Conservation (phyloP, 2,888 invertebrate genomes). For the Tupiocoris notatus region DNA sequence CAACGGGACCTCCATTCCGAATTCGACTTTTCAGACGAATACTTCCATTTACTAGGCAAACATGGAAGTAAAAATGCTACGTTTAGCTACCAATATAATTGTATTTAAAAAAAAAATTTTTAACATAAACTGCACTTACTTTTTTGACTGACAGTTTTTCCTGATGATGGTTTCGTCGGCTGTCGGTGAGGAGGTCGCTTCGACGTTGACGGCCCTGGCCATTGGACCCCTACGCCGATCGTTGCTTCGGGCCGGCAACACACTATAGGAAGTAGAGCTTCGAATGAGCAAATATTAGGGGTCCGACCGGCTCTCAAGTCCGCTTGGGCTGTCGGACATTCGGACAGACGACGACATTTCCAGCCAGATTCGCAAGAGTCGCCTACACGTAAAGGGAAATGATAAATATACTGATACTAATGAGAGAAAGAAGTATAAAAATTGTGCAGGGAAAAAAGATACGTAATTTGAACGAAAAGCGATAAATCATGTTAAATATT, state of each 20-base stretch:
- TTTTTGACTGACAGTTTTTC: slow-evolving; percentile 11
- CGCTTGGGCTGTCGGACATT: slow-evolving; percentile 15
- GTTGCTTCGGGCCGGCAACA: slow-evolving; percentile 25
- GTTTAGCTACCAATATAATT: too few relatives aligned
- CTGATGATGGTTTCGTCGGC: slow-evolving; percentile 4
- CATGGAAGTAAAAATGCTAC: too few relatives aligned
- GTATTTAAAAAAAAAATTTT: too few relatives aligned
- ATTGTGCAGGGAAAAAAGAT: too few relatives aligned
- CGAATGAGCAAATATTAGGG: slow-evolving; percentile 33
- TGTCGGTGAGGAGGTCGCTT: neutral
- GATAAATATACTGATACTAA: too few relatives aligned
- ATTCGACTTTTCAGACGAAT: too few relatives aligned
- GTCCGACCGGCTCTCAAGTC: slow-evolving; percentile 5
- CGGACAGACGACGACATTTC: slow-evolving; percentile 6
- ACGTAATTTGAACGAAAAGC: too few relatives aligned
- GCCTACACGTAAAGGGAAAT: slow-evolving; percentile 8
- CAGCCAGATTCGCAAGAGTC: slow-evolving; percentile 3
- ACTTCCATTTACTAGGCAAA: too few relatives aligned
- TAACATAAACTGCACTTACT: too few relatives aligned
- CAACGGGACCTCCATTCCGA: too few relatives aligned
- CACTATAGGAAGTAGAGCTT: slow-evolving; percentile 25
- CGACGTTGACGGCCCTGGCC: neutral
- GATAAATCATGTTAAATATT: too few relatives aligned
- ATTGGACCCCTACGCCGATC: neutral
- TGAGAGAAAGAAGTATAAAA: too few relatives aligned